Conservation (phyloP, 1,140 invertebrate species). For the Triops cancriformis region DNA sequence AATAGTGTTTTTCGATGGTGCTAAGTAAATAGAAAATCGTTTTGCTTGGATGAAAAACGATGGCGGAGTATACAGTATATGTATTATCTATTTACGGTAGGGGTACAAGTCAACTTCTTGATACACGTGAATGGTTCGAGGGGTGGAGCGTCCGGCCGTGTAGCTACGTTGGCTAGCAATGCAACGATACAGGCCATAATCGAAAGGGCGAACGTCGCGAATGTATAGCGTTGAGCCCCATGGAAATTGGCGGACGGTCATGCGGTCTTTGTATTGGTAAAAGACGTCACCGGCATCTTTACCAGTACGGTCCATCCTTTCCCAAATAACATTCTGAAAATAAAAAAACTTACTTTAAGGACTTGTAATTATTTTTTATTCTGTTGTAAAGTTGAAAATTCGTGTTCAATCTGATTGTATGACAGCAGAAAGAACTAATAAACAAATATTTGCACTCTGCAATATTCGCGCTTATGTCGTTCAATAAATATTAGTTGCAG, state of each 20-base stretch:
- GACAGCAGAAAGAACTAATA: too few relatives aligned
- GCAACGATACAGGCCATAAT: conserved; percentile 19
- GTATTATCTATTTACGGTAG: not conserved
- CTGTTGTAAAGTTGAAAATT: too few relatives aligned
- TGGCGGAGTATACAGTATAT: not conserved
- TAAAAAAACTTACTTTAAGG: not conserved
- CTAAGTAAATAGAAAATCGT: not conserved
- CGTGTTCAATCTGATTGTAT: too few relatives aligned
- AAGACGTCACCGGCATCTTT: not conserved
- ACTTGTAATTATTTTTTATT: too few relatives aligned
- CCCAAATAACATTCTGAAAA: conserved; percentile 15
- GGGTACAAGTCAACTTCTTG: conserved; percentile 19
- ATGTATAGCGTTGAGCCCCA: conserved; percentile 15
- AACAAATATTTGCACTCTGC: too few relatives aligned
- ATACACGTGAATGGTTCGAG: conserved; percentile 9
- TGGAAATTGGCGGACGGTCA: conserved; percentile 10
- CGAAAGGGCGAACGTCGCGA: not conserved
- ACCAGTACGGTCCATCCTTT: conserved; percentile 7
- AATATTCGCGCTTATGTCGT: too few relatives aligned
- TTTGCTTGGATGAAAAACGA: not conserved
- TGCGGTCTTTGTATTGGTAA: not conserved
- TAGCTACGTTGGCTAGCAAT: conserved; percentile 5
- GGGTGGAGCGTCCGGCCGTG: not conserved
- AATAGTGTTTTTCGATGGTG: not conserved
- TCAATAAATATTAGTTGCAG: too few relatives aligned